Conservation (phyloP, 2,888 invertebrate species). For the Dendrolimus houi region DNA sequence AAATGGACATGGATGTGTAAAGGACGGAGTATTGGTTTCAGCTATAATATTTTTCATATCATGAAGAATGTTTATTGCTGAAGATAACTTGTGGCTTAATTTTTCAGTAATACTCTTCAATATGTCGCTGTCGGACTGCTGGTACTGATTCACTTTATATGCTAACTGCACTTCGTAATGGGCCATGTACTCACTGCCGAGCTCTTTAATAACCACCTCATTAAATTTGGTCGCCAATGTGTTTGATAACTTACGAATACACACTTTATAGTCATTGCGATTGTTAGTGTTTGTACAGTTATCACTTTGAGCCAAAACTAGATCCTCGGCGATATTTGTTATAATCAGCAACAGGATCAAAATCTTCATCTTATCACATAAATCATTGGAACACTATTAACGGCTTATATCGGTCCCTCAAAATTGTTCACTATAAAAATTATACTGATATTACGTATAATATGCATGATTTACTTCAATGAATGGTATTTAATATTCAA, state of each 20-base stretch:
- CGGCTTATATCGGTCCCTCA: too few relatives aligned
- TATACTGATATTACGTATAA: too few relatives aligned
- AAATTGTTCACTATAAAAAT: too few relatives aligned
- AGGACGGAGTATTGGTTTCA: conserved; percentile 59
- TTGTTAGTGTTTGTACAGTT: conserved; percentile 50
- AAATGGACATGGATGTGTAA: conserved; percentile 66
- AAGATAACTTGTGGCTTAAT: conserved; percentile 53
- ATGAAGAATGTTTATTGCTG: conserved; percentile 51
- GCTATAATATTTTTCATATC: conserved; percentile 56
- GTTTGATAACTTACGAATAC: conserved; percentile 49
- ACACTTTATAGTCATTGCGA: conserved; percentile 54
- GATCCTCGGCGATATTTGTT: conserved; percentile 29
- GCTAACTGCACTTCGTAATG: conserved; percentile 56
- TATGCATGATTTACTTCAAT: too few relatives aligned
- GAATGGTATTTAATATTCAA: too few relatives aligned
- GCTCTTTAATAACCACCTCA: conserved; percentile 57
- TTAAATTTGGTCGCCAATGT: conserved; percentile 49
- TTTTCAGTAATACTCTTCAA: conserved; percentile 50
- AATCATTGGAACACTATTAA: not conserved
- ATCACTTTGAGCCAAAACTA: conserved; percentile 47
- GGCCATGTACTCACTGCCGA: conserved; percentile 56
- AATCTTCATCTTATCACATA: conserved; percentile 55
- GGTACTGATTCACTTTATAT: conserved; percentile 53
- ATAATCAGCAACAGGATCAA: conserved; percentile 51
- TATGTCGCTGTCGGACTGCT: conserved; percentile 44